Percentiles rank a stretch among this genome's conserved stretches.
Conservation (phyloP, 2,797 vertebrate species). For the Pelodytes ibericus region DNA sequence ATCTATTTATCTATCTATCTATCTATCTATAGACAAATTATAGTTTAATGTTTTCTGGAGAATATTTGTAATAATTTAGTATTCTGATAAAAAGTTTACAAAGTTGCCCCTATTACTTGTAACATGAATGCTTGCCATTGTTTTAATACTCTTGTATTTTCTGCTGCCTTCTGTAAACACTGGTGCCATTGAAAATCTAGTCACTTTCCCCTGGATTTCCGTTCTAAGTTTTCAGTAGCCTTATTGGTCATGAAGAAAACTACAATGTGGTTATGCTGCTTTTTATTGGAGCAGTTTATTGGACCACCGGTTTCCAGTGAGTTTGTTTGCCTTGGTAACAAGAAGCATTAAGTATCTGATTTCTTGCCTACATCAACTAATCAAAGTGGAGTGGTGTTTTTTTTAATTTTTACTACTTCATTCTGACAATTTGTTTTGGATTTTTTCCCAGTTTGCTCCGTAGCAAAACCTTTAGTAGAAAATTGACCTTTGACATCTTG, state of each 20-base stretch:
- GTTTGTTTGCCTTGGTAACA: conserved; percentile 53
- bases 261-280: conserved; percentile 30
- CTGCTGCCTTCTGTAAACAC: conserved; percentile 42
- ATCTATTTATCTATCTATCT: too few species aligned
- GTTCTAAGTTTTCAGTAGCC: conserved; percentile 30
- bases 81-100: background rate
- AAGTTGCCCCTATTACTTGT: background rate
- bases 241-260: conserved; percentile 39
- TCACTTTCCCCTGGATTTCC: conserved; percentile 50
- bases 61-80: too few species aligned
- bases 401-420: conserved; percentile 38
- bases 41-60: too few species aligned
- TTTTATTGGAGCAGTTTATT: conserved; percentile 48
- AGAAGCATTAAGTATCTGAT: conserved; percentile 50
- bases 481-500: conserved; percentile 41
- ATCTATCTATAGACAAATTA: too few species aligned
- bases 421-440: conserved; percentile 54
- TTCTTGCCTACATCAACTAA: conserved; percentile 50
- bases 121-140: conserved; percentile 41
- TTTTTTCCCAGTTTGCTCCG: conserved; percentile 42
- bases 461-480: conserved; percentile 35
- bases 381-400: conserved; percentile 38
- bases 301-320: conserved; percentile 44
- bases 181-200: conserved; percentile 34
- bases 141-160: conserved; percentile 14